phyloP scores from a whole-genome alignment of 1,140 invertebrate species.

The Drosophila kepulauana region DNA sequence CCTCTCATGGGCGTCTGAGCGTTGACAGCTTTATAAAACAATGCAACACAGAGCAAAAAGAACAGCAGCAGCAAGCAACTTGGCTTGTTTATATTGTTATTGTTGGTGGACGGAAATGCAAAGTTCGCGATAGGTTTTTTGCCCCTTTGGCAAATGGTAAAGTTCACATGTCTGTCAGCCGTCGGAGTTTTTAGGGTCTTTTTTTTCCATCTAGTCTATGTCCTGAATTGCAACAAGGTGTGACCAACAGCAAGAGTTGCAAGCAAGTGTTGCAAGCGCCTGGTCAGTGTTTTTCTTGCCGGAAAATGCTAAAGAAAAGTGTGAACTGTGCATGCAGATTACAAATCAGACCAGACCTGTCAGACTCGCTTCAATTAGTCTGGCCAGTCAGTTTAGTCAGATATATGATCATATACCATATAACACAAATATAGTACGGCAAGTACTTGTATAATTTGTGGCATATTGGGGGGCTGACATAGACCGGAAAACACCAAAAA shows the following conservation, averaged over 20 bases:
- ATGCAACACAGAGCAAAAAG: constrained; percentile 39
- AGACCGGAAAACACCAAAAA: constrained; percentile 78
- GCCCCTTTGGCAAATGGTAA: constrained; percentile 34
- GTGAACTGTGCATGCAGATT: constrained; percentile 83
- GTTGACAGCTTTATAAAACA: constrained; percentile 66
- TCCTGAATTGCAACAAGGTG: constrained; percentile 47
- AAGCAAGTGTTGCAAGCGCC: constrained; percentile 19
- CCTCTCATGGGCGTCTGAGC: constrained; percentile 38
- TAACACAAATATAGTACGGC: background rate
- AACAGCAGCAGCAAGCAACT: constrained; percentile 23
- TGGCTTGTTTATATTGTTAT: constrained; percentile 28
- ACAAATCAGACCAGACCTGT: constrained; percentile 56
- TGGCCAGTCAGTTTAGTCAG: constrained; percentile 58
- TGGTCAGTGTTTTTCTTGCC: constrained; percentile 37
- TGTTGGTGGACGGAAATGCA: constrained; percentile 63
- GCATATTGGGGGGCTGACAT: constrained; percentile 31
- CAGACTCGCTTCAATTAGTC: constrained; percentile 82
- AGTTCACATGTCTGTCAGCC: constrained; percentile 76
- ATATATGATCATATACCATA: constrained; percentile 19
- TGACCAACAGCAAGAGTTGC: constrained; percentile 38
- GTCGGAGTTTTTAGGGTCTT: constrained; percentile 57
- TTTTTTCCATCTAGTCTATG: constrained; percentile 11
- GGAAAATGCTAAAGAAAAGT: constrained; percentile 72
- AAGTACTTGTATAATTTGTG: background rate
- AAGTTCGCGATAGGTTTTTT: constrained; percentile 54